phyloP scores from a whole-genome alignment of 1,140 invertebrate genomes.

The Pseudomyrmex dendroicus region DNA sequence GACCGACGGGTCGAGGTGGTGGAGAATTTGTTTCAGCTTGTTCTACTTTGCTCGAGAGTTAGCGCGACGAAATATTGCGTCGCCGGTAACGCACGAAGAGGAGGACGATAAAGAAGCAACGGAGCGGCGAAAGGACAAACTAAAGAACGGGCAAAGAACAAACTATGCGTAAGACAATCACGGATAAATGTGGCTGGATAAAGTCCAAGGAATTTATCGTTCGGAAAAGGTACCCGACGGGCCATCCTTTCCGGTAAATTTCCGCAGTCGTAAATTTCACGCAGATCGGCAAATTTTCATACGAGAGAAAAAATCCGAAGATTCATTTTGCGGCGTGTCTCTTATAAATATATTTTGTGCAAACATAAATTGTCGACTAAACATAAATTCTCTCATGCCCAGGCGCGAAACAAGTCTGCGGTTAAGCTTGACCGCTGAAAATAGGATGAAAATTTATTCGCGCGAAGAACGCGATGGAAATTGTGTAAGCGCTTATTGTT shows the following conservation, averaged over 20 bases:
- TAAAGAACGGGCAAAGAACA: conserved; percentile 43
- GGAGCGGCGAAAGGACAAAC: conserved; percentile 37
- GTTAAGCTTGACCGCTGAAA: conserved; percentile 32
- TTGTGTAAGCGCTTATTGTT: background rate
- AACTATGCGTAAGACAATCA: conserved; percentile 71
- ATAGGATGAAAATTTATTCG: conserved; percentile 39
- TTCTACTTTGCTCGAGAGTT: conserved; percentile 43
- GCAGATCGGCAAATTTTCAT: conserved; percentile 71
- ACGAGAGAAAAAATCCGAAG: conserved; percentile 49
- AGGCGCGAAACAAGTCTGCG: conserved; percentile 14
- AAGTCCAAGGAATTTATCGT: conserved; percentile 75
- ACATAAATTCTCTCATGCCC: conserved; percentile 26
- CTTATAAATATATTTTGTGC: conserved; percentile 22
- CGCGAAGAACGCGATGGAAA: conserved; percentile 9
- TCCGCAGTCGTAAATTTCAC: conserved; percentile 65
- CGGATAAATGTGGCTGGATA: conserved; percentile 71
- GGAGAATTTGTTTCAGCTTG: conserved; percentile 44
- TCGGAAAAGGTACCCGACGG: conserved; percentile 59
- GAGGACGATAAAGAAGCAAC: conserved; percentile 25
- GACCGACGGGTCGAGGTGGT: background rate
- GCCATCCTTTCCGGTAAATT: conserved; percentile 59
- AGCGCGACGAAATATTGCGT: conserved; percentile 46
- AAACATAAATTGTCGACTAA: background rate
- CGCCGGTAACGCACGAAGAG: conserved; percentile 28
- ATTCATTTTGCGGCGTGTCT: conserved; percentile 24